A percentile compares a stretch with the other conserved stretches of the same genome.
These are phyloP conservation scores for Sminthurinus signatus DNA, from an alignment of 1,140 invertebrate species.

Conservation along the genomic window DNA sequence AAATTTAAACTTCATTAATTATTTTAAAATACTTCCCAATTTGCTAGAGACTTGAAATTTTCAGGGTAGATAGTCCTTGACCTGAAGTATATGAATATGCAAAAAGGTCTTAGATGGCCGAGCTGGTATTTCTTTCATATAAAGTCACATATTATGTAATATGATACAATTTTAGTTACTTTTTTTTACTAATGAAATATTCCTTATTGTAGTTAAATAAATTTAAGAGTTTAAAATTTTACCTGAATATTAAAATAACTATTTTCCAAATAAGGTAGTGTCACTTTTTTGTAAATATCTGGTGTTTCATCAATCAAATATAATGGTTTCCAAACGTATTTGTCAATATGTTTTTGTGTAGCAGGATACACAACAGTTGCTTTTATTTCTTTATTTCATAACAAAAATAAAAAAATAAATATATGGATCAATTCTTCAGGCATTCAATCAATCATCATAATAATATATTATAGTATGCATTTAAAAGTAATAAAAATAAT, in stretches of 20 bases:
- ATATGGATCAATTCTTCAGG: too few relatives aligned
- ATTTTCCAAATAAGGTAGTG: constrained; percentile 64
- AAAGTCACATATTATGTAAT: neutral
- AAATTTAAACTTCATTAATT: too few relatives aligned
- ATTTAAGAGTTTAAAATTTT: constrained; percentile 40
- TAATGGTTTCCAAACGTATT: constrained; percentile 66
- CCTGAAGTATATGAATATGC: too few relatives aligned
- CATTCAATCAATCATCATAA: too few relatives aligned
- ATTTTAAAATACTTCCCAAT: too few relatives aligned
- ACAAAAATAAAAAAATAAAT: constrained; percentile 1
- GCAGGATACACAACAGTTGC: constrained; percentile 85
- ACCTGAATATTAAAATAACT: constrained; percentile 70
- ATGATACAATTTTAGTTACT: neutral
- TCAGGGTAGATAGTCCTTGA: too few relatives aligned
- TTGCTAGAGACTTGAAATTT: too few relatives aligned
- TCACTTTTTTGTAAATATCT: constrained; percentile 70
- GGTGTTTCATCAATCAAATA: constrained; percentile 77
- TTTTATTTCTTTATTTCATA: constrained; percentile 59
- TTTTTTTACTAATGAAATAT: neutral
- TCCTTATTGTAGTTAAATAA: too few relatives aligned
- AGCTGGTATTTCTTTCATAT: too few relatives aligned
- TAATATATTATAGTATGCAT: too few relatives aligned
- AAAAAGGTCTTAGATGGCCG: too few relatives aligned
- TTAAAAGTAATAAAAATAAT: too few relatives aligned
- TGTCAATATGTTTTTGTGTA: constrained; percentile 80